Base-by-base conservation (phyloP, 2,113 vertebrate species). In the Leptobrachium ailaonicum region DNA sequence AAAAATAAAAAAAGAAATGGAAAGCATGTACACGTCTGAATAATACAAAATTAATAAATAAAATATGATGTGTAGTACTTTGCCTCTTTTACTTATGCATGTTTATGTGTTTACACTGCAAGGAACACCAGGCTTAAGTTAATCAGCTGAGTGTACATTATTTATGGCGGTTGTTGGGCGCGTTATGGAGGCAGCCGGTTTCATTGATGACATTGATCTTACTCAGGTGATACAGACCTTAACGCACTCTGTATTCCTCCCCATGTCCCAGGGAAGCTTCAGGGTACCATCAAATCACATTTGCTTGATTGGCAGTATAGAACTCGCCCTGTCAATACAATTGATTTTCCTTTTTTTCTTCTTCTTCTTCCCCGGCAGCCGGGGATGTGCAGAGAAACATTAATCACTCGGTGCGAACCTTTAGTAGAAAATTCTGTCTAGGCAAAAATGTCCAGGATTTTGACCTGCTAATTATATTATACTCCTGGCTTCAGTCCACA, bases 101-200 rank as follows among this genome's bases (percentile, higher is more conserved):
- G 87, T 90, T 88, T 76, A 83, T 85, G 84, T 90, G 88, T 93
- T 92, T 92, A 88, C 87, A 85, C 83, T 88, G 86, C 80, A 86
- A 84, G 90, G 88, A 88, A 84, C 86, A 87, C 88, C 91, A 87
- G 83, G 87, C 89, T 90, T 88, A 89, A 91, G 90, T 89, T 89
- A 93, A 91, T 92, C 88, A 90, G 86, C 83, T 82, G 81, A 83
- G 86, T 88, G 84, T 92, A 82, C 89, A 90, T 93, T 90, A 92
- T 93, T 93, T 91, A 93, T 92, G 88, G 87, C 54, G 71, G 85
- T 86, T 87, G 84, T 85, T 86, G 83, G 88, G 86, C 87, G 82
- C 83, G 83, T 82, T 45, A 85, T 58, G 56, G 82, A 85, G 71
- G 0, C 87, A 86, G 85, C 82, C 79, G 62, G n/a, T 83, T 73